A percentile compares a stretch with the other conserved stretches of the same genome.
phyloP scores from a whole-genome alignment of 2,888 invertebrate genomes.

The Anoncus sp. region DNA sequence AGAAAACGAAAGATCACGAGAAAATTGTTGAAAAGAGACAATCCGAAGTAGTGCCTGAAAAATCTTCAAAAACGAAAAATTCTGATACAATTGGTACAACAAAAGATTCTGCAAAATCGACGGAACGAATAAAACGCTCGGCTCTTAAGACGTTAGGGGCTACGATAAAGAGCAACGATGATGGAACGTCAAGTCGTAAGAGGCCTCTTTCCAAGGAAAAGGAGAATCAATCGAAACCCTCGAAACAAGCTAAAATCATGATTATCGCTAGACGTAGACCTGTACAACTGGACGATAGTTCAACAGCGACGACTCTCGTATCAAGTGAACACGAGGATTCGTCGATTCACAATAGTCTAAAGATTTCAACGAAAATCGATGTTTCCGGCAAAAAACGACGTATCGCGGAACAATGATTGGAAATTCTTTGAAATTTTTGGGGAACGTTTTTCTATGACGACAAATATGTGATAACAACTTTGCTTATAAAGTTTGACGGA shows the following conservation, averaged over 20 bases:
- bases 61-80: neutral
- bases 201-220: slow-evolving; percentile 50
- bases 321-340: slow-evolving; percentile 37
- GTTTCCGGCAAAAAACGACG: slow-evolving; percentile 42
- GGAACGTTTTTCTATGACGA: neutral
- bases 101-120: slow-evolving; percentile 9
- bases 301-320: slow-evolving; percentile 61
- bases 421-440: neutral
- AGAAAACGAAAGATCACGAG: neutral
- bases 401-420: slow-evolving; percentile 21
- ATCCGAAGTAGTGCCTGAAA: slow-evolving; percentile 10
- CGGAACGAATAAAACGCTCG: slow-evolving; percentile 31
- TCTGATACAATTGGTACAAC: slow-evolving; percentile 3
- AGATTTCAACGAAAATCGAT: neutral
- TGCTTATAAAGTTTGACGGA: too few relatives aligned
- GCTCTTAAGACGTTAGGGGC: slow-evolving; percentile 31
- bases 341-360: slow-evolving; percentile 17
- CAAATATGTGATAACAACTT: neutral
- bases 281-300: slow-evolving; percentile 73
- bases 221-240: slow-evolving; percentile 53
- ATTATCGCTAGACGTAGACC: slow-evolving; percentile 71
- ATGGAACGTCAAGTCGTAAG: slow-evolving; percentile 39
- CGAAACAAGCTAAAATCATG: slow-evolving; percentile 63
- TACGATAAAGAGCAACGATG: neutral
- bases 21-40: neutral